A percentile compares a stretch with the other conserved stretches of the same genome.
Evolutionary conservation across 2,888 invertebrate genomes (phyloP).

Genomic region (Apamea epomidion): DNA sequence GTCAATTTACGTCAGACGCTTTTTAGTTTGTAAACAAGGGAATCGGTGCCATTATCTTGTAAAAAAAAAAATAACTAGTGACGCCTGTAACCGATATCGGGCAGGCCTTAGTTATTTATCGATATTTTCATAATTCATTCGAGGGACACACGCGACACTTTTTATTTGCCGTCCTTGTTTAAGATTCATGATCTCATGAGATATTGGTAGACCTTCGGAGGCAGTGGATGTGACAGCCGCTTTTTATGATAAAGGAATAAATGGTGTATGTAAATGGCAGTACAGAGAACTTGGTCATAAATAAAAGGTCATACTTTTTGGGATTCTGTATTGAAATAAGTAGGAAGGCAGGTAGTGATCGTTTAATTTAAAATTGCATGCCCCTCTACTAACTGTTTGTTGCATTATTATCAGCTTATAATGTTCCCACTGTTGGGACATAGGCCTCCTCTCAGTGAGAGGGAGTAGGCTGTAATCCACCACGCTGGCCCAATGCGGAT

Average conservation of each 20-base stretch:
- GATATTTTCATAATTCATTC: constrained; percentile 87
- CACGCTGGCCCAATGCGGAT: no score
- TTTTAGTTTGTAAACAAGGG: no score
- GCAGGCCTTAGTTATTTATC: constrained; percentile 83
- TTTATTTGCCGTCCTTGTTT: constrained; percentile 85
- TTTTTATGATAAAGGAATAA: constrained; percentile 66
- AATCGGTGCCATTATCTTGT: not conserved
- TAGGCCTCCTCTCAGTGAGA: no score
- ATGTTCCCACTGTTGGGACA: no score
- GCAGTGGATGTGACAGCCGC: constrained; percentile 67
- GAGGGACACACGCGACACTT: constrained; percentile 79
- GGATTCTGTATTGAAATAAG: not conserved
- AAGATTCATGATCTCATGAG: constrained; percentile 88
- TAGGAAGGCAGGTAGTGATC: not conserved
- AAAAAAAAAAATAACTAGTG: constrained; percentile 19
- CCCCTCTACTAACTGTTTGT: not conserved
- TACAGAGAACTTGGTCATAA: constrained; percentile 21
- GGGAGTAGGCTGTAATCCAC: no score
- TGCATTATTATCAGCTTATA: no score
- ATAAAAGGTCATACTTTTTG: constrained; percentile 15
- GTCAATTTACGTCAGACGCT: no score
- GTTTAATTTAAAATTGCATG: not conserved
- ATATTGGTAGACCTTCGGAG: constrained; percentile 75
- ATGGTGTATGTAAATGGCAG: constrained; percentile 59
- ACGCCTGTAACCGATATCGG: constrained; percentile 42